phyloP scores from a whole-genome alignment of 1,140 invertebrate genomes.

The Acromyrmex echinatior region DNA sequence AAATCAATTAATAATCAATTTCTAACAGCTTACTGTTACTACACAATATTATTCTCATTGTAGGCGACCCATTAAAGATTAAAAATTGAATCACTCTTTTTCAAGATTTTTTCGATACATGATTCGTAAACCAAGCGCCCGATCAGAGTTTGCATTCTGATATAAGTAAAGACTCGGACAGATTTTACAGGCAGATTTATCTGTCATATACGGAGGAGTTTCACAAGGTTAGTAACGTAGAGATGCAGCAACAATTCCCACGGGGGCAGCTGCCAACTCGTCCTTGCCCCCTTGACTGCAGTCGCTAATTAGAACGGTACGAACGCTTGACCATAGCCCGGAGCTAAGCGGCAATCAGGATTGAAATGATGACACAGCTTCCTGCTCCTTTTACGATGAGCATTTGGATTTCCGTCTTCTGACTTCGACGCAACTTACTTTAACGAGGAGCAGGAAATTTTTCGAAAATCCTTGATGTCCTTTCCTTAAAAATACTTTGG shows the following conservation, averaged over 20 bases:
- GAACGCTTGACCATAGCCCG: constrained; percentile 48
- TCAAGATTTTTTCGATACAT: background rate
- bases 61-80: too few species aligned
- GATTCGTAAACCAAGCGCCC: background rate
- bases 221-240: constrained; percentile 41
- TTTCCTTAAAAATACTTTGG: background rate
- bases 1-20: too few species aligned
- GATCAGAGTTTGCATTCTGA: background rate
- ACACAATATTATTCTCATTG: too few species aligned
- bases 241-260: constrained; percentile 65
- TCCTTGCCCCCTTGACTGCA: constrained; percentile 17
- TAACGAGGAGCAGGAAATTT: constrained; percentile 2
- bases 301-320: constrained; percentile 66
- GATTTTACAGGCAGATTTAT: constrained; percentile 63
- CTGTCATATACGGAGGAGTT: constrained; percentile 64
- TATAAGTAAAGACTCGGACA: background rate
- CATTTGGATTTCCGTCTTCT: constrained; percentile 24
- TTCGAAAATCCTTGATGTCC: background rate
- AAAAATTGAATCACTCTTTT: too few species aligned
- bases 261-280: constrained; percentile 29
- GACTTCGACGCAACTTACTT: background rate
- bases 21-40: too few species aligned
- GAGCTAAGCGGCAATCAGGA: constrained; percentile 65
- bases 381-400: constrained; percentile 51
- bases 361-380: constrained; percentile 61